Evolutionary conservation across 2,888 invertebrate genomes (phyloP).

Genomic region (Strigamia crassipes): DNA sequence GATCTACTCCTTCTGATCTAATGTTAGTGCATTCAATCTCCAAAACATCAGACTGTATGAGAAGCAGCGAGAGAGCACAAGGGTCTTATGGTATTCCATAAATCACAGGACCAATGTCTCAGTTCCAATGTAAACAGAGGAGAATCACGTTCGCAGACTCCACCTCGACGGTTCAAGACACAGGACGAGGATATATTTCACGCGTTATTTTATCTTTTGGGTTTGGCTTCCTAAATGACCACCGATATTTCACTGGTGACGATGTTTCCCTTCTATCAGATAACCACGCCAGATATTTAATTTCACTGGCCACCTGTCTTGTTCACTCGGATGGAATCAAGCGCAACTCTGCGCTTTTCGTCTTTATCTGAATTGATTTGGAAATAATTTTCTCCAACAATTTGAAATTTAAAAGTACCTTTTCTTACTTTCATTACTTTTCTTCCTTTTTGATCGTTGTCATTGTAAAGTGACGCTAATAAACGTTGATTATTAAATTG

Average conservation of each 20-base stretch:
- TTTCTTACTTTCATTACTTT: too few relatives aligned
- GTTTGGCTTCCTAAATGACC: conserved; percentile 10
- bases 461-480: too few relatives aligned
- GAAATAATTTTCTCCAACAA: too few relatives aligned
- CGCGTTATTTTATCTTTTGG: conserved; percentile 10
- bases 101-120: conserved; percentile 10
- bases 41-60: background rate
- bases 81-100: conserved; percentile 10
- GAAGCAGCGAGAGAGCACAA: background rate
- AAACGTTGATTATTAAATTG: too few relatives aligned
- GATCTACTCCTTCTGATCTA: background rate
- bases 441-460: too few relatives aligned
- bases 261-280: conserved; percentile 2
- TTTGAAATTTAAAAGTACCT: too few relatives aligned
- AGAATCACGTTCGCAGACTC: background rate
- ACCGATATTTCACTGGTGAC: conserved; percentile 10
- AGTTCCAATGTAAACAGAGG: conserved; percentile 4
- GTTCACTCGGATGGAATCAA: background rate
- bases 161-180: background rate
- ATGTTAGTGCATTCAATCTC: conserved; percentile 10
- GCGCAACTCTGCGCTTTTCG: background rate
- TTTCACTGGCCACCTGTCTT: conserved; percentile 10
- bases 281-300: conserved; percentile 10
- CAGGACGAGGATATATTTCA: background rate
- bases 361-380: too few relatives aligned